phyloP scores from a whole-genome alignment of 2,888 invertebrate species.

The Chymomyza amoena region DNA sequence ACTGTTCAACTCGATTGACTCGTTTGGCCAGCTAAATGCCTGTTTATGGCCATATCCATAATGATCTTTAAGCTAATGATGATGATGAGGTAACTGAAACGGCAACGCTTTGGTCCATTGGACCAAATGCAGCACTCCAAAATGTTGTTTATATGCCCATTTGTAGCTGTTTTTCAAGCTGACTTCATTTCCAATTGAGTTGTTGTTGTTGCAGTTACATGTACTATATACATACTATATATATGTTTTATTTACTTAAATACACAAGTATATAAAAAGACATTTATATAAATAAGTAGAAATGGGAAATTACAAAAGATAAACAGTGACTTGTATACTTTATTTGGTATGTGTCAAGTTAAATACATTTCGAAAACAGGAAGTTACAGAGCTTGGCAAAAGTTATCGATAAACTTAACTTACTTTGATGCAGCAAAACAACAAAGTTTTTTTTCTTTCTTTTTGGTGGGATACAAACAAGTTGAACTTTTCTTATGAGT shows the following conservation, averaged over 20 bases:
- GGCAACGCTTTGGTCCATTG: constrained; percentile 35
- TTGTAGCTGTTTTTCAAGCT: constrained; percentile 54
- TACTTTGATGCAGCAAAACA: neutral
- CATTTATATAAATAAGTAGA: neutral
- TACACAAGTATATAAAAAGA: neutral
- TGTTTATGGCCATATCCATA: constrained; percentile 18
- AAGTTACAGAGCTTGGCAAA: neutral
- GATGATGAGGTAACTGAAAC: constrained; percentile 53
- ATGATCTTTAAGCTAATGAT: constrained; percentile 25
- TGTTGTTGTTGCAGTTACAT: constrained; percentile 40
- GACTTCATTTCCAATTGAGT: constrained; percentile 46
- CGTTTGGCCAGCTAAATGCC: constrained; percentile 31
- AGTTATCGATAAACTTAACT: neutral
- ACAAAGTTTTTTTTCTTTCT: neutral
- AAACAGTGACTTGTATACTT: neutral
- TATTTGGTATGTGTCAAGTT: neutral
- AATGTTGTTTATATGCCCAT: constrained; percentile 54
- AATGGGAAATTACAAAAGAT: neutral
- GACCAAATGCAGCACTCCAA: constrained; percentile 28
- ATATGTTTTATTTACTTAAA: neutral
- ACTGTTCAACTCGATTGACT: constrained; percentile 57
- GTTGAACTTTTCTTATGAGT: too few species aligned
- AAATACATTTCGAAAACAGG: neutral
- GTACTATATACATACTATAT: too few species aligned
- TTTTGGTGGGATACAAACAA: too few species aligned